Conservation (phyloP, 2,113 vertebrate species). For the Lamprotornis superbus region DNA sequence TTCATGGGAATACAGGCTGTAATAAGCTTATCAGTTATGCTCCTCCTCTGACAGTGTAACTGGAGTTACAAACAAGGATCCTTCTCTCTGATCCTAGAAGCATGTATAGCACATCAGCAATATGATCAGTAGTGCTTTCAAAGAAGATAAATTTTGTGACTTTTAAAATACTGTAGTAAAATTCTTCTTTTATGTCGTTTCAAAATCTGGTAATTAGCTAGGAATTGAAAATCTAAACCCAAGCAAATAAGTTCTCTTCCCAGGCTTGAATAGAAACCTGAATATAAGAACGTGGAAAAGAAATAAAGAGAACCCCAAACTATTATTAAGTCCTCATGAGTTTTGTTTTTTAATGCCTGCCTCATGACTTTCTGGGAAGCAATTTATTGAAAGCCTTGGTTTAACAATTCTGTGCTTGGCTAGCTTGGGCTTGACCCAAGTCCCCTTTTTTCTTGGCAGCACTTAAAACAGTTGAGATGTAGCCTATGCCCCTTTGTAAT, state of each 20-base stretch:
- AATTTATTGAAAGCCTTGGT: conserved; percentile 37
- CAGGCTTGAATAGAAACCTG: neutral
- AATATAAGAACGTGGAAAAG: neutral
- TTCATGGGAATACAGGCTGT: neutral
- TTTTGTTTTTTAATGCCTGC: neutral
- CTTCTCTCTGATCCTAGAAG: neutral
- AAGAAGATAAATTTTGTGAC: neutral
- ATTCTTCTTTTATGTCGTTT: neutral
- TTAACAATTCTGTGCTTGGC: conserved; percentile 35
- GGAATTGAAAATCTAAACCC: neutral
- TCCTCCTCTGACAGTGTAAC: neutral
- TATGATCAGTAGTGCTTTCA: neutral
- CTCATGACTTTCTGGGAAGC: conserved; percentile 47
- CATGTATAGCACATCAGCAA: neutral
- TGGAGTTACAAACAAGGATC: neutral
- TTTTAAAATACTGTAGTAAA: neutral
- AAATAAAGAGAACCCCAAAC: neutral
- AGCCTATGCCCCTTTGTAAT: conserved; percentile 4
- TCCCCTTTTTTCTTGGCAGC: conserved; percentile 38
- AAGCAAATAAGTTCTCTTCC: neutral
- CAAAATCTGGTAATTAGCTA: neutral
- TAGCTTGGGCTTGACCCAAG: conserved; percentile 29
- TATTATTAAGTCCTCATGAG: neutral
- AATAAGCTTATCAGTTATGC: neutral
- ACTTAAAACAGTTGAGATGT: conserved; percentile 21